phyloP scores from a whole-genome alignment of 2,797 vertebrate species.

The Microhierax caerulescens region DNA sequence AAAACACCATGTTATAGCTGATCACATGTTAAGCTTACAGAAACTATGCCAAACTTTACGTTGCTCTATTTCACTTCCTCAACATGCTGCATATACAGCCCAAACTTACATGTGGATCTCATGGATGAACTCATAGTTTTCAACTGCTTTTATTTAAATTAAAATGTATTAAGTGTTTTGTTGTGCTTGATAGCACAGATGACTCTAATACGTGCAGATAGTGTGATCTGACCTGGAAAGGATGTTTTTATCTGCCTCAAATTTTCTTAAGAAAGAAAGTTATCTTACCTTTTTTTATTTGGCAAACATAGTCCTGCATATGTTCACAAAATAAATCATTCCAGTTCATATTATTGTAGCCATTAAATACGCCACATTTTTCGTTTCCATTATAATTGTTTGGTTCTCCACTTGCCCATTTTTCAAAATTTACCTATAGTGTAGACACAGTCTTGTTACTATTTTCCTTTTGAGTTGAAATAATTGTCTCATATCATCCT shows the following conservation, averaged over 20 bases:
- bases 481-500: neutral
- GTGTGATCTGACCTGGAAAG: neutral
- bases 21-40: neutral
- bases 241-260: neutral
- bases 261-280: neutral
- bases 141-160: neutral
- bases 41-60: neutral
- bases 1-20: neutral
- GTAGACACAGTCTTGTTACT: neutral
- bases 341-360: slow-evolving; percentile 77
- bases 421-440: slow-evolving; percentile 82
- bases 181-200: neutral
- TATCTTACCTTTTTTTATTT: slow-evolving; percentile 86
- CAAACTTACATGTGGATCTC: neutral
- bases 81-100: neutral
- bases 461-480: neutral
- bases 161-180: neutral
- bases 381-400: slow-evolving; percentile 90
- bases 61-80: neutral
- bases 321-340: slow-evolving; percentile 89
- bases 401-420: slow-evolving; percentile 89
- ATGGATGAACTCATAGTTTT: neutral
- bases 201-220: neutral
- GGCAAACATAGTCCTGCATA: slow-evolving; percentile 86
- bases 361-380: slow-evolving; percentile 80